These are phyloP conservation scores for Podargus strigoides DNA, from an alignment of 2,797 vertebrate species.

Conservation along the genomic window DNA sequence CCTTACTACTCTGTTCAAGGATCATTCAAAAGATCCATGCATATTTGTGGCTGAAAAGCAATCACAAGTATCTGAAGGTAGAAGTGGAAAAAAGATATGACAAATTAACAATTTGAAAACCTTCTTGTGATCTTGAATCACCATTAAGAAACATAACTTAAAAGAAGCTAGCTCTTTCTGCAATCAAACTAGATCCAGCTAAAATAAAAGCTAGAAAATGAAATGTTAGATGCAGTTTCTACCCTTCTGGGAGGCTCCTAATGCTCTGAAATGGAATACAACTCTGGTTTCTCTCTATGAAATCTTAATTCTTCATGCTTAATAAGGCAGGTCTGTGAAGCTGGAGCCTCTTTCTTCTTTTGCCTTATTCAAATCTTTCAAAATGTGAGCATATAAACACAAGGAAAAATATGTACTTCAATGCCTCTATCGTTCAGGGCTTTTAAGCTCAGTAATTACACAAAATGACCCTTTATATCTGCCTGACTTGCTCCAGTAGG, in stretches of 20 bases:
- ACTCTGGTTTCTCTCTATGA: not conserved
- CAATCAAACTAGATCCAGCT: not conserved
- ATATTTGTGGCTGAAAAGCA: not conserved
- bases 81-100: not conserved
- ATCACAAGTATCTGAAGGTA: not conserved
- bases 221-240: not conserved
- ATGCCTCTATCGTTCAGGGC: not conserved
- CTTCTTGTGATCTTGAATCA: not conserved
- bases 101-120: not conserved
- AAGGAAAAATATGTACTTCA: slow-evolving; percentile 3
- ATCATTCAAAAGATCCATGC: not conserved
- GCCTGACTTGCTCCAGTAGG: slow-evolving; percentile 23
- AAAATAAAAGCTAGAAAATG: slow-evolving; percentile 9
- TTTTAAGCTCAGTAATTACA: slow-evolving; percentile 45
- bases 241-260: not conserved
- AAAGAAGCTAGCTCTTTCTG: not conserved
- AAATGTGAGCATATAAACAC: slow-evolving; percentile 4
- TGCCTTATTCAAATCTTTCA: not conserved
- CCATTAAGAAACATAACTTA: not conserved
- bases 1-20: not conserved
- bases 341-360: not conserved
- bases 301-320: slow-evolving; percentile 1
- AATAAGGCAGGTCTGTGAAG: not conserved
- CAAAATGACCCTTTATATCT: slow-evolving; percentile 48
- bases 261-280: not conserved